Conservation (phyloP, 2,113 vertebrate species). For the Pseudopipra pipra region DNA sequence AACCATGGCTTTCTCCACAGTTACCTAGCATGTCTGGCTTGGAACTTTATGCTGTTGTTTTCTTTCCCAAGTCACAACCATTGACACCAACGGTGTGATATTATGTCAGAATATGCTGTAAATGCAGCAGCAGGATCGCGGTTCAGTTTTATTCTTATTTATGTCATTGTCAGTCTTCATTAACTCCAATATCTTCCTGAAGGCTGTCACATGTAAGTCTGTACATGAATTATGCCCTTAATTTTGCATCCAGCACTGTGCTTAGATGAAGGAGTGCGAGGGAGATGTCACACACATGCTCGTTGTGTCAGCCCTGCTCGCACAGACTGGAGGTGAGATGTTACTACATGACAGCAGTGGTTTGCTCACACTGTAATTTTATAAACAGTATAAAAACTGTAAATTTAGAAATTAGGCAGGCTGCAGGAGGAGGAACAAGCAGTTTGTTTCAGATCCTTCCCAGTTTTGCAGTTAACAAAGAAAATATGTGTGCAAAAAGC, state of each 20-base stretch:
- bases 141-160: not conserved
- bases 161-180: not conserved
- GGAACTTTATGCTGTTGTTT: not conserved
- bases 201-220: not conserved
- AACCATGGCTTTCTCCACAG: not conserved
- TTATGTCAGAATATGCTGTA: not conserved
- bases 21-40: not conserved
- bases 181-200: not conserved
- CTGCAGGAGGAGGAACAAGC: not conserved
- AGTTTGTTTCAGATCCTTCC: not conserved
- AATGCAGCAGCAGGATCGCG: not conserved
- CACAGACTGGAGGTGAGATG: not conserved
- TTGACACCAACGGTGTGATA: rapidly evolving
- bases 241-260: not conserved
- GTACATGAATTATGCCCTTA: not conserved
- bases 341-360: not conserved
- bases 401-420: not conserved
- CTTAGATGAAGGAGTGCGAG: not conserved
- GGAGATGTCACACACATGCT: not conserved
- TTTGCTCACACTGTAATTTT: not conserved
- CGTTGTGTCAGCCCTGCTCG: not conserved
- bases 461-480: not conserved
- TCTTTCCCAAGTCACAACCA: not conserved
- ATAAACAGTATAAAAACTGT: not conserved
- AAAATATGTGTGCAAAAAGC: not conserved